Conservation (phyloP, 2,113 vertebrate genomes). For the Myanophis thanlyinensis region DNA sequence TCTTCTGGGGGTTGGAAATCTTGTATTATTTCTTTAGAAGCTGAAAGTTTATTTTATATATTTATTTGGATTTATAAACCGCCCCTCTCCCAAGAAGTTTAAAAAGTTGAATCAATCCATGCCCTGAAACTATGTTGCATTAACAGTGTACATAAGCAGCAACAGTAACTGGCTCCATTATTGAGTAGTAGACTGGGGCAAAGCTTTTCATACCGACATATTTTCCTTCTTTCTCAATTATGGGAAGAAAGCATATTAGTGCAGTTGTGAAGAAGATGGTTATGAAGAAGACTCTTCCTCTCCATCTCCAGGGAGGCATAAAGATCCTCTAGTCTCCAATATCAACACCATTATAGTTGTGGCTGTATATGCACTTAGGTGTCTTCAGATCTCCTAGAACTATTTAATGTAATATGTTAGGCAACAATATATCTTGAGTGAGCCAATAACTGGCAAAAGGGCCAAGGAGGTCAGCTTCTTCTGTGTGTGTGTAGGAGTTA, state of each 20-base stretch:
- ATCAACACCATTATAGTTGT: background rate
- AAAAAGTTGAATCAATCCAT: background rate
- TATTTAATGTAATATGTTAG: background rate
- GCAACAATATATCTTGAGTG: background rate
- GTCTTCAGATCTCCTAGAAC: background rate
- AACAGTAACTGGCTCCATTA: background rate
- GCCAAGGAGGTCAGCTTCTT: background rate
- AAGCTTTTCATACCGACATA: background rate
- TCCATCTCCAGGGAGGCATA: background rate
- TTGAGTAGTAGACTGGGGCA: background rate
- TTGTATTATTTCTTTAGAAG: background rate
- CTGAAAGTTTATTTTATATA: no score
- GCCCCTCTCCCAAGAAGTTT: no score
- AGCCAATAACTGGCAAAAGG: background rate
- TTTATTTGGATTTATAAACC: no score
- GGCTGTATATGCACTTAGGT: background rate
- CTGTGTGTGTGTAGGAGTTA: background rate
- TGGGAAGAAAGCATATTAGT: background rate
- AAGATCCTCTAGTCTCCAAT: background rate
- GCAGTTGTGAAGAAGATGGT: background rate
- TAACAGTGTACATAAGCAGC: background rate
- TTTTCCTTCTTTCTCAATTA: background rate
- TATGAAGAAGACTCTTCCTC: background rate
- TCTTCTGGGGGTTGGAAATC: background rate
- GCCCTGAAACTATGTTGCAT: background rate